Evolutionary conservation across 2,888 invertebrate species (phyloP), one percentile per base, ranked within the genome.

Genomic region (Pseudococcus longispinus): DNA sequence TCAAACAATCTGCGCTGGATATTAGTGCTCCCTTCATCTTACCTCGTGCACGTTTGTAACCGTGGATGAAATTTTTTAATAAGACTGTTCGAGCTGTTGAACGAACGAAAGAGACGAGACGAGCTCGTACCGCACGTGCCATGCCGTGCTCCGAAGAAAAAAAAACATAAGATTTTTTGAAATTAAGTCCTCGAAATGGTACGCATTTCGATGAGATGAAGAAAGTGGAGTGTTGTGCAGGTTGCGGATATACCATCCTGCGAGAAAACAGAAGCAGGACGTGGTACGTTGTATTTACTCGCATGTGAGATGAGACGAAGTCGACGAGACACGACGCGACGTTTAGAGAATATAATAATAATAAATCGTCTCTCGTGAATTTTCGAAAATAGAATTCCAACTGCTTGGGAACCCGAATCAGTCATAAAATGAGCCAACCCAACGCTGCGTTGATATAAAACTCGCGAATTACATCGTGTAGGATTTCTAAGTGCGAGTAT

Each of bases 321-420:
- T 20, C 37, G 60, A 65, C 65, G 65, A 65, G 65, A 65, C 65
- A 11, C 65, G 60, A 60, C 4, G 18, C 60, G 13, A 26, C 74
- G 37, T 29, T 74, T 74, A 37, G 37, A 74, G n/a, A 74, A 37
- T 32, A 51, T 51, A 51, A n/a, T 51, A 74, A 32, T 74, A 74
- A 32, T 37, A 74, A 74, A 74, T 74, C 74, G 6, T 26, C 18
- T n/a, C 6, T 74, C 23, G 26, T 74, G 37, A 32, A 74, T 74
- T 74, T 74, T 37, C 74, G 29, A 74, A 74, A 74, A 74, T 37
- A 37, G n/a, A 74, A 74, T 74, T 74, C 74, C 74, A 74, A 37
- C 74, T 37, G 74, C 74, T 74, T 37, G 74, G 26, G 2, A 74
- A 74, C 74, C 37, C n/a, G 74, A 74, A 74, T 74, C 74, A 74